Conservation (phyloP, 2,888 invertebrate species). For the Mesorhabditis sp. region DNA sequence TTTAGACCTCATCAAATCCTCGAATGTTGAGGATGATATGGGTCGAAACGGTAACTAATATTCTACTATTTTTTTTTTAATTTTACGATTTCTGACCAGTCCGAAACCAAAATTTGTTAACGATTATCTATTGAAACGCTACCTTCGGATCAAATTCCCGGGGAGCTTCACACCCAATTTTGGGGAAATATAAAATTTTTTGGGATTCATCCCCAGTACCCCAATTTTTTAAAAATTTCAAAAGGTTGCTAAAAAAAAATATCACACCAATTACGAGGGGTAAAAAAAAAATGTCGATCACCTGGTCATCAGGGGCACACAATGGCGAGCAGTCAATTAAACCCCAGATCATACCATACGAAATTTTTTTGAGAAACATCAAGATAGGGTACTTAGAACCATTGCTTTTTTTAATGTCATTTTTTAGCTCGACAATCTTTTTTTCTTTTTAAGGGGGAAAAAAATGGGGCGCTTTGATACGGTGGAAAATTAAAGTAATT, state of each 20-base stretch:
- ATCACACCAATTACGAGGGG: too few relatives aligned
- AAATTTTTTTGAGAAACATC: neutral
- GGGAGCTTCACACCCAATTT: neutral
- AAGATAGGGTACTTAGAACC: neutral
- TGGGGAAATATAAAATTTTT: neutral
- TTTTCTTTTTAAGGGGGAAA: neutral
- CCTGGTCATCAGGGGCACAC: neutral
- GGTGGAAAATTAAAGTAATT: neutral
- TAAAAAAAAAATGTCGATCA: neutral
- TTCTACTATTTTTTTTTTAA: neutral
- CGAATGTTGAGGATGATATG: neutral
- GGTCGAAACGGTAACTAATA: neutral
- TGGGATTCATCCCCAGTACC: neutral
- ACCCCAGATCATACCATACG: neutral
- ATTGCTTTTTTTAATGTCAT: neutral
- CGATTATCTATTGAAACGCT: neutral
- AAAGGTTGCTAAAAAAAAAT: neutral
- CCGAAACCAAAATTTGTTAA: neutral
- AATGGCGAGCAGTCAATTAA: neutral
- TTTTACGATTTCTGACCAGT: neutral
- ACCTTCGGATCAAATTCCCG: neutral
- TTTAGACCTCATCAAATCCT: neutral
- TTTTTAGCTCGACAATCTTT: neutral
- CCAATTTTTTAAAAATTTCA: neutral
- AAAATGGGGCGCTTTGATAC: neutral